phyloP scores from a whole-genome alignment of 2,113 vertebrate species.

The Sminthopsis crassicaudata region DNA sequence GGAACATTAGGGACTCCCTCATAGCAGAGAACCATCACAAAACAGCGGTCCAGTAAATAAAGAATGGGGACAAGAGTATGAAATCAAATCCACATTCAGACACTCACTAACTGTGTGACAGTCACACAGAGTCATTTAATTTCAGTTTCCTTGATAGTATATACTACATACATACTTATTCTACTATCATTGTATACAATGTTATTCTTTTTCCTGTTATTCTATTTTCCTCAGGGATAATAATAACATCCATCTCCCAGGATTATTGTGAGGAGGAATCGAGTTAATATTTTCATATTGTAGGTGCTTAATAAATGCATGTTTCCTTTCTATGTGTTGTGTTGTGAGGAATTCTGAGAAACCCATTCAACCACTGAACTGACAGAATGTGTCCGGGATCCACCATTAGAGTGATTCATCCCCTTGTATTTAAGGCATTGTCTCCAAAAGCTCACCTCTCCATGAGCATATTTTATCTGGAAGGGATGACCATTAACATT shows the following conservation, averaged over 20 bases:
- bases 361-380: no score
- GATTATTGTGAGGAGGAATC: no score
- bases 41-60: not conserved
- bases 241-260: no score
- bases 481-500: constrained; percentile 38
- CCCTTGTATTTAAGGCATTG: not conserved
- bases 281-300: no score
- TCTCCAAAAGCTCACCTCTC: not conserved
- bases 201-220: no score
- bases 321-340: no score
- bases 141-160: not conserved
- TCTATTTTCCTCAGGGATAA: no score
- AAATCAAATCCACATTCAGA: not conserved
- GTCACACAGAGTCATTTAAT: not conserved
- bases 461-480: not conserved
- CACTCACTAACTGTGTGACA: not conserved
- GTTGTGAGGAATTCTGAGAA: no score
- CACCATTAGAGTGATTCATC: no score
- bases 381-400: no score
- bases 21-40: not conserved
- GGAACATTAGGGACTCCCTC: not conserved
- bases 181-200: not conserved
- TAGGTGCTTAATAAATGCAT: no score
- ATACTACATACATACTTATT: not conserved
- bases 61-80: not conserved